phyloP scores from a whole-genome alignment of 2,888 invertebrate genomes.

The Melanophora roralis region DNA sequence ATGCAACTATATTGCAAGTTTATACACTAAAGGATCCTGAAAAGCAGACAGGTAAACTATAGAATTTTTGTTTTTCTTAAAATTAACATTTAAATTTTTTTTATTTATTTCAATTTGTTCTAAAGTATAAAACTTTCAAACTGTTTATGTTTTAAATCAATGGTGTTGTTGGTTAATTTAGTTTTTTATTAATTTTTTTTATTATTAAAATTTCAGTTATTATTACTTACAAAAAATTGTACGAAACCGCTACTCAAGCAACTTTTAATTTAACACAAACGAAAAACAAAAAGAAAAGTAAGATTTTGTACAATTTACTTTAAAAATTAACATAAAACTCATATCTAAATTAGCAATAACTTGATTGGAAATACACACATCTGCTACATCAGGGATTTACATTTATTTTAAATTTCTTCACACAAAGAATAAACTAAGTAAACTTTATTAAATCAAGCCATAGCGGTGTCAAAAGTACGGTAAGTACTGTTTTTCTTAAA shows the following conservation, averaged over 20 bases:
- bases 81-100: too few species aligned
- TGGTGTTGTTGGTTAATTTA: not conserved
- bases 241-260: slow-evolving; percentile 52
- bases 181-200: slow-evolving; percentile 31
- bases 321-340: too few species aligned
- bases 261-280: slow-evolving; percentile 50
- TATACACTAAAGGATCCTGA: slow-evolving; percentile 85
- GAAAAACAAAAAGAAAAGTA: slow-evolving; percentile 53
- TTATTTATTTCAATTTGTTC: not conserved
- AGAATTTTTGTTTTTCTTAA: not conserved
- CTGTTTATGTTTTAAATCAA: not conserved
- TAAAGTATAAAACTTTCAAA: not conserved
- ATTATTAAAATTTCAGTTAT: slow-evolving; percentile 70
- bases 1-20: slow-evolving; percentile 82
- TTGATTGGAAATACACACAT: too few species aligned
- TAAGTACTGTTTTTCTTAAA: too few species aligned
- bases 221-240: slow-evolving; percentile 72
- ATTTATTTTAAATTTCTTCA: too few species aligned
- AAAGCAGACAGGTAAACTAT: slow-evolving; percentile 84
- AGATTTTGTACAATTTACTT: slow-evolving; percentile 20
- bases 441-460: too few species aligned
- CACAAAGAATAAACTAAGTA: too few species aligned
- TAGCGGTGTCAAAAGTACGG: too few species aligned
- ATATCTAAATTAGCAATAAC: too few species aligned
- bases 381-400: too few species aligned